Base-by-base conservation (phyloP, 2,113 vertebrate genomes). In the Ceuthmochares aereus region DNA sequence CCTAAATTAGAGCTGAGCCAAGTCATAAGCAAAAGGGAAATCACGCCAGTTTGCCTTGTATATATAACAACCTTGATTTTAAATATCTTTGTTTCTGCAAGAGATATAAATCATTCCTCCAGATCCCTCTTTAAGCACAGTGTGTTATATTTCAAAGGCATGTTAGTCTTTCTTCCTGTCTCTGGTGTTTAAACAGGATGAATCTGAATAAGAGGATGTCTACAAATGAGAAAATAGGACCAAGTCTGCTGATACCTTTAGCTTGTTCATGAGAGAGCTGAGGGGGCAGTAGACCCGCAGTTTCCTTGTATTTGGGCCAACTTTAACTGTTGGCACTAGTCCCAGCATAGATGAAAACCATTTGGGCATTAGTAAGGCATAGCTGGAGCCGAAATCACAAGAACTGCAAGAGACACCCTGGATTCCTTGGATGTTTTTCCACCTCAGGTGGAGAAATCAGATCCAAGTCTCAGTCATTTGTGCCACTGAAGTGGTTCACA, bases 121-220 rank as follows among this genome's bases (percentile, higher is more conserved):
- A 88, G 67, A 62, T 66, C 27, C 36, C 14, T 73, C 82, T 85
- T 73, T 62, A 85, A 83, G 55, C 4, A 8, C n/a, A 17, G 42
- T 27, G 49, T 66, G 59, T 88, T 94, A 37, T 37, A 93, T 95
- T 95, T 96, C 88, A 88, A 90, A 96, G 68, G 19, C 67, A 74
- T 7, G 1, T 88, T 49, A 64, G 45, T 20, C 43, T 91, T 94
- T 89, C 69, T 85, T 92, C 88, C 82, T 54, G 25, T 73, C 78
- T 92, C 45, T 79, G 40, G 19, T 83, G 63, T 73, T 82, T 72
- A 85, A 69, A 75, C 4, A 16, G 49, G 62, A 88, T 69, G 45
- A 83, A 91, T 85, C n/a, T 85, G 49, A n/a, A 45, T 73, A 83
- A 85, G 83, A 83, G 49, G 40, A 40, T 69, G 75, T 49, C 59